Percentiles rank a stretch among this genome's conserved stretches.
phyloP scores from a whole-genome alignment of 2,888 invertebrate species.

The Andrena marginata region DNA sequence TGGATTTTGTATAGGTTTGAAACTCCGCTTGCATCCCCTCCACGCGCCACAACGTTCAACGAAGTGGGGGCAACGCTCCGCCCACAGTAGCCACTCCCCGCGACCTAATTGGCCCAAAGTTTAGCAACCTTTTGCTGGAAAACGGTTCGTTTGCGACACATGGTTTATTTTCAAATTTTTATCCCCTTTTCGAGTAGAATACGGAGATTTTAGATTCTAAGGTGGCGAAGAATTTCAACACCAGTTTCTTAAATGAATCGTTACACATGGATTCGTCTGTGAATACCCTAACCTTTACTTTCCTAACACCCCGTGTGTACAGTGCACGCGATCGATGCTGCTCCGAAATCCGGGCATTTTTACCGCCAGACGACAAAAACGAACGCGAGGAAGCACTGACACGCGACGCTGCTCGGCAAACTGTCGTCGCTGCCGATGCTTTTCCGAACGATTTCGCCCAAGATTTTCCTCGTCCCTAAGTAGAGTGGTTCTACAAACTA shows the following conservation, averaged over 20 bases:
- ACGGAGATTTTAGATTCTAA: not conserved
- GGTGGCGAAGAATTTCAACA: not conserved
- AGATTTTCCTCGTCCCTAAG: not conserved
- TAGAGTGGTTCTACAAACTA: not conserved
- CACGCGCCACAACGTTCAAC: too few species aligned
- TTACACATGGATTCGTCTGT: not conserved
- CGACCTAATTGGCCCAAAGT: too few species aligned
- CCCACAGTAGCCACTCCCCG: not conserved
- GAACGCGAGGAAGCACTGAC: conserved; percentile 1
- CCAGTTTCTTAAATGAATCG: not conserved
- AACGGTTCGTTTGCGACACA: too few species aligned
- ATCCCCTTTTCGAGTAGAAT: not conserved
- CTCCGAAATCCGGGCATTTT: conserved; percentile 57
- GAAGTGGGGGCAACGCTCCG: not conserved
- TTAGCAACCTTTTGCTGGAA: too few species aligned
- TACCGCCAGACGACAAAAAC: conserved; percentile 45
- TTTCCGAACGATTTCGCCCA: conserved; percentile 3
- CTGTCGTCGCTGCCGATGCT: not conserved
- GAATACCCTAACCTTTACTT: not conserved
- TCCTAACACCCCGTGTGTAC: conserved; percentile 32
- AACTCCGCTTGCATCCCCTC: too few species aligned
- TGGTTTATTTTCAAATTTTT: too few species aligned
- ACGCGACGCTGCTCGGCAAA: conserved; percentile 13
- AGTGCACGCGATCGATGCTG: conserved; percentile 46
- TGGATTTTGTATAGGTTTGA: too few species aligned